Percentiles rank a stretch among this genome's conserved stretches.
phyloP scores from a whole-genome alignment of 2,113 vertebrate species.

The Pelusios castaneus region DNA sequence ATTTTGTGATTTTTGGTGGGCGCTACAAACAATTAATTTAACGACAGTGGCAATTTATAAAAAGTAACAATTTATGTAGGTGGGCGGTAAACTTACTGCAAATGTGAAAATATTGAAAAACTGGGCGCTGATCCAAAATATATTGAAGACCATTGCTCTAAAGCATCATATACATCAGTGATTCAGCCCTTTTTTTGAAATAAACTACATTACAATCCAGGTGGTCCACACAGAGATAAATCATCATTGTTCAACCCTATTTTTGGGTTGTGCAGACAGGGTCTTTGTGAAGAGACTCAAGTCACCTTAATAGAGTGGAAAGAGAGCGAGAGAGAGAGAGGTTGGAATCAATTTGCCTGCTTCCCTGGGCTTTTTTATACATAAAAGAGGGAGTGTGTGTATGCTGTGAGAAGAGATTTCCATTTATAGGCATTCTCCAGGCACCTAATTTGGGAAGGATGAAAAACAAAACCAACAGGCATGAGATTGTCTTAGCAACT shows the following conservation, averaged over 20 bases:
- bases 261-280: neutral
- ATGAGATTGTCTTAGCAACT: neutral
- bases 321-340: neutral
- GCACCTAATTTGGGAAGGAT: conserved; percentile 40
- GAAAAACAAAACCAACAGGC: conserved; percentile 41
- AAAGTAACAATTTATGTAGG: too few species aligned
- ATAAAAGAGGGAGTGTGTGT: neutral
- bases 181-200: neutral
- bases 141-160: too few species aligned
- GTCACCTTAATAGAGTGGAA: neutral
- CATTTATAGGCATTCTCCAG: conserved; percentile 51
- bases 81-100: too few species aligned
- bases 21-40: too few species aligned
- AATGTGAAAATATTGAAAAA: too few species aligned
- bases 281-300: neutral
- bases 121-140: too few species aligned
- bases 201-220: neutral
- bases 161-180: neutral
- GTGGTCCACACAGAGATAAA: neutral
- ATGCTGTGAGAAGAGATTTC: conserved; percentile 29
- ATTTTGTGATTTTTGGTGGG: too few species aligned
- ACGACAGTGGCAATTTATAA: too few species aligned
- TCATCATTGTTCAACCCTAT: neutral
- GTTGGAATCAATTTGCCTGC: neutral
- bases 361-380: neutral